A percentile compares a stretch with the other conserved stretches of the same genome.
These are phyloP conservation scores for Cynopterus brachyotis DNA, from an alignment of 2,113 vertebrate species.

Conservation along the genomic window DNA sequence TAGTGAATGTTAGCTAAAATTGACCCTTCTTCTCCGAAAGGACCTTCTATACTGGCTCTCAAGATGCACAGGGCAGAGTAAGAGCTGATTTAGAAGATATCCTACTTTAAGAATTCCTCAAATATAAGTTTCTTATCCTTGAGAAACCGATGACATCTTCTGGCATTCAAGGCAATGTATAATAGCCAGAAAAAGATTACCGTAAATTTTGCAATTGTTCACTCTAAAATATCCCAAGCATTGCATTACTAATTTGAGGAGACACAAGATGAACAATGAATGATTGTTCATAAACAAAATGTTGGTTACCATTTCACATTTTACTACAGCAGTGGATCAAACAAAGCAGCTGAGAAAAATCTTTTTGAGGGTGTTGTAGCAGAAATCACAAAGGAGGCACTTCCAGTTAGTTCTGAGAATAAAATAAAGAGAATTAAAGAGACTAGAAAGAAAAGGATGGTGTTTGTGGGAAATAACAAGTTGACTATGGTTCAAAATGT, in stretches of 20 bases:
- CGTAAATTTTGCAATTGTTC: not conserved
- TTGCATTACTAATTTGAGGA: not conserved
- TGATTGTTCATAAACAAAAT: not conserved
- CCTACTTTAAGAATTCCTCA: not conserved
- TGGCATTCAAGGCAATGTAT: not conserved
- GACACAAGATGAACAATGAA: conserved; percentile 24
- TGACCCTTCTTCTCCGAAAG: not conserved
- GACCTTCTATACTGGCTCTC: not conserved
- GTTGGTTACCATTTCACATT: not conserved
- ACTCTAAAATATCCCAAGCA: not conserved
- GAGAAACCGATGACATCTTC: not conserved
- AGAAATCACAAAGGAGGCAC: not conserved
- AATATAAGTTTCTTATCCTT: not conserved
- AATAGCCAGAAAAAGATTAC: not conserved
- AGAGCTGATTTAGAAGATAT: not conserved
- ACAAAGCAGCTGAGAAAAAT: not conserved
- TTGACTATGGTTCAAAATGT: not conserved
- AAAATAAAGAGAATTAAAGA: not conserved
- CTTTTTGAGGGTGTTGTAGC: not conserved
- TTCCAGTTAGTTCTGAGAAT: not conserved
- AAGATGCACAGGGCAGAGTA: not conserved
- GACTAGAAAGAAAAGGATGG: not conserved
- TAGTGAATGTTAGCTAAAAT: not conserved
- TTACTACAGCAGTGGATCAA: not conserved
- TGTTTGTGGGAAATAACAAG: not conserved